phyloP scores from a whole-genome alignment of 2,797 vertebrate genomes.

The Spinibarbus caldwelli region DNA sequence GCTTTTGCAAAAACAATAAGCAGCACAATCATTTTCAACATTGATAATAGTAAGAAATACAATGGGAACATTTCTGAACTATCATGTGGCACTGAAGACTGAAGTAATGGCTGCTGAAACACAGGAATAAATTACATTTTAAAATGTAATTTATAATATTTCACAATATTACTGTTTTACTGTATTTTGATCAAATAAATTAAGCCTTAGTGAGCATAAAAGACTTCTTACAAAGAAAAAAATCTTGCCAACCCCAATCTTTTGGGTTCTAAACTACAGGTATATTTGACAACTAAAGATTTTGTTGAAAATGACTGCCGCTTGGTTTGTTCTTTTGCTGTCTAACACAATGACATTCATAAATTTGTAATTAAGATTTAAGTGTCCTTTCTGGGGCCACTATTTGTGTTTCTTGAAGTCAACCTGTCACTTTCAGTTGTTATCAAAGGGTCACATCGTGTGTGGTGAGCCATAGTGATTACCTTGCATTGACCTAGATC shows the following conservation, averaged over 20 bases:
- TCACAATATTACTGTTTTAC: background rate
- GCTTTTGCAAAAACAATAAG: background rate
- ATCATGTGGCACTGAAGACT: background rate
- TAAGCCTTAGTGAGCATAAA: background rate
- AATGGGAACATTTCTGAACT: background rate
- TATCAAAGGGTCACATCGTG: background rate
- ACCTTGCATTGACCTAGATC: background rate
- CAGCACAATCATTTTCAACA: background rate
- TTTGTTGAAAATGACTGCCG: background rate
- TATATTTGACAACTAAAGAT: background rate
- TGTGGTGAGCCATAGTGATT: background rate
- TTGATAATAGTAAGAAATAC: background rate
- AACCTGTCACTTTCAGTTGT: conserved; percentile 3
- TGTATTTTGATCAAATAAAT: background rate
- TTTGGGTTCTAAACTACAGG: no score
- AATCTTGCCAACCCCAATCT: no score
- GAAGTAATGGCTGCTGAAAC: background rate
- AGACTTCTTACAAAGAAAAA: no score
- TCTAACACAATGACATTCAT: background rate
- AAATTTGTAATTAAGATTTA: background rate
- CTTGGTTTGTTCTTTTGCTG: background rate
- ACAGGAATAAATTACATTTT: no score
- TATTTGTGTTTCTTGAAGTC: background rate
- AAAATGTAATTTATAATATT: no score
- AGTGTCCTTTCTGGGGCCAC: background rate